Conservation (phyloP, 2,113 vertebrate genomes). For the Takifugu flavidus region DNA sequence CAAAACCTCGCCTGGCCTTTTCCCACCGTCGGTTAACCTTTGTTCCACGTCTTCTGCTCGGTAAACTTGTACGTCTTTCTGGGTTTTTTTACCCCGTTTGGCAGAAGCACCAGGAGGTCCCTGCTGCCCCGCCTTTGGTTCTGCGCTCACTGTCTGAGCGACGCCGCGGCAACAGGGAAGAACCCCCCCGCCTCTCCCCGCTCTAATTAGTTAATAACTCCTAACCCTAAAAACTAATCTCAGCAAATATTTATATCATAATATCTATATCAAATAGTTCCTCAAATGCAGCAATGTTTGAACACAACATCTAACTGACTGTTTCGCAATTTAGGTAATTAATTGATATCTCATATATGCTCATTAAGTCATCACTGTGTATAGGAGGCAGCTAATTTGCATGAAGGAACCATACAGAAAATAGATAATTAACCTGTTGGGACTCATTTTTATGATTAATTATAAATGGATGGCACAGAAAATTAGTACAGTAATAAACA, state of each 20-base stretch:
- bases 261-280: too few relatives aligned
- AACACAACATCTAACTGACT: slow-evolving; percentile 45
- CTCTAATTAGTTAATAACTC: slow-evolving; percentile 78
- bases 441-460: slow-evolving; percentile 63
- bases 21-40: slow-evolving; percentile 38
- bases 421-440: slow-evolving; percentile 63
- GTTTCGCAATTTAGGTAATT: slow-evolving; percentile 45
- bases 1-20: slow-evolving; percentile 32
- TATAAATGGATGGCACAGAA: slow-evolving; percentile 34
- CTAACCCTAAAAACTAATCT: slow-evolving; percentile 66
- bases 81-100: slow-evolving; percentile 56
- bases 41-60: slow-evolving; percentile 43
- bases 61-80: slow-evolving; percentile 59
- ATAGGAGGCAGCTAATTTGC: slow-evolving; percentile 57
- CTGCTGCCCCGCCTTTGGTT: slow-evolving; percentile 36
- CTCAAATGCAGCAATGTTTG: slow-evolving; percentile 22
- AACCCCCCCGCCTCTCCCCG: slow-evolving; percentile 46
- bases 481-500: slow-evolving; percentile 54
- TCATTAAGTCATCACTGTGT: slow-evolving; percentile 59
- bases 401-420: slow-evolving; percentile 50
- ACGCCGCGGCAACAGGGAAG: slow-evolving; percentile 43
- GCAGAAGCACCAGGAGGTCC: slow-evolving; percentile 36
- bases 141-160: slow-evolving; percentile 32
- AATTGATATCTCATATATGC: slow-evolving; percentile 49
- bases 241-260: slow-evolving; percentile 23